Base-by-base conservation (phyloP, 2,888 invertebrate genomes). In the Microchrysa polita region DNA sequence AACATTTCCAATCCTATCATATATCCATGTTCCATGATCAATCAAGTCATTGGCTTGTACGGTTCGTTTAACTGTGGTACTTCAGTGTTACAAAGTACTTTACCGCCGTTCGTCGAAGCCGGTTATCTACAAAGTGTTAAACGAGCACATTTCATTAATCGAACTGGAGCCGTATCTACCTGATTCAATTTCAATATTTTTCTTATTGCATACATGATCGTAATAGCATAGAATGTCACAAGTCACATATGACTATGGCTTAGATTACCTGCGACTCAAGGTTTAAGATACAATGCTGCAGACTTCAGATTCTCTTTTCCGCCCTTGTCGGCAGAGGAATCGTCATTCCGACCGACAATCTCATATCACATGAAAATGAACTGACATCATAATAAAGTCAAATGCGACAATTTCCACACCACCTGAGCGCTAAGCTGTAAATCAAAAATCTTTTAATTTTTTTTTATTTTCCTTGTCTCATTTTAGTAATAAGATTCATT, bases 361-460 rank as follows among this genome's bases (percentile, higher is more conserved):
- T 0, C 14, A 57, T 16, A 55, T 55, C 22, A 1, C 14, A 57
- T 16, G 55, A 27, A 55, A 55, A 67, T 53, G 9, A 57, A 57
- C 57, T 55, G 57, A 69, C 69, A 69, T 69, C 69, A 69, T 69
- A 69, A 69, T 69, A 69, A 69, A 69, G 20, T 69, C 57, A 69
- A 69, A 55, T 42, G 69, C 69, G 69, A 69, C 69, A 69, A 69
- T 69, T 55, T 69, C 69, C 69, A 69, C 69, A 69, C 69, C 69
- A 69, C 69, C 69, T 69, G 57, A 69, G 55, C 57, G 57, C 55
- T 69, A 57, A 69, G 69, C 55, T 69, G 69, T 69, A 55, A 69
- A 69, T 69, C 69, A 69, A 69, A 34, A 69, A 40, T 16, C 40
- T 48, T 69, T 69, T 34, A 69, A 55, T 55, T 69, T 34, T 55